Evolutionary conservation across 2,888 invertebrate genomes (phyloP), one percentile per base, ranked within the genome.

Genomic region (Orthonevra nobilis): DNA sequence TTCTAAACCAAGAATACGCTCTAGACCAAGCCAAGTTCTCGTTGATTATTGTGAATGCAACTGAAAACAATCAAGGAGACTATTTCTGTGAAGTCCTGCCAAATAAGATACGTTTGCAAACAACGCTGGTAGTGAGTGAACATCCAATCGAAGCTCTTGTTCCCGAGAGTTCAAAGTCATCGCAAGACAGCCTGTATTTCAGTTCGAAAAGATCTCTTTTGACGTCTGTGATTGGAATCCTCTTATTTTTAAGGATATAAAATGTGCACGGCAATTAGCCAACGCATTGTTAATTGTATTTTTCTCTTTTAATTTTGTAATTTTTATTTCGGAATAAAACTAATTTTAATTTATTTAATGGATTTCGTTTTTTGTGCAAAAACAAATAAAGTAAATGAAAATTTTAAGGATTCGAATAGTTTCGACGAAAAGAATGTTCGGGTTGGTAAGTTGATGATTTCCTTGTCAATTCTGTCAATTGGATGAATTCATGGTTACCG

Each of bases 141-240:
- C 83, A 83, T 15, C 81, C 83, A 17, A 52, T 85, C 34, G 85
- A 85, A 20, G 82, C 82, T 42, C 83, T 84, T 9, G 75, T 81
- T 4, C 84, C 86, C 14, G 86, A 86, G 70, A 86, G 85, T 64
- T 84, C 85, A 2, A 84, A 34, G 5, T 85, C 86, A 0, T 81
- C 81, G 3, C 81, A 81, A 12, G 66, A 79, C 0, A 73, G 73
- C 12, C 19, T 73, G 6, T 14, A 73, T 10, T 56, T 50, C 12
- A 61, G 38, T 2, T 23, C 52, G 10, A 40, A 34, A 60, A 23
- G 32, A 6, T 1, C 40, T 7, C 5, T 73, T 17, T 23, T 46
- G 1, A 28, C 14, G 6, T 73, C 66, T 56, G 73, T 79, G 61
- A 79, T 79, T 66, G 79, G 79, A 7, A 73, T 73, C 36, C 56